These are phyloP conservation scores for Nipponacmea schrenckii DNA, from an alignment of 2,888 invertebrate species.

Conservation along the genomic window DNA sequence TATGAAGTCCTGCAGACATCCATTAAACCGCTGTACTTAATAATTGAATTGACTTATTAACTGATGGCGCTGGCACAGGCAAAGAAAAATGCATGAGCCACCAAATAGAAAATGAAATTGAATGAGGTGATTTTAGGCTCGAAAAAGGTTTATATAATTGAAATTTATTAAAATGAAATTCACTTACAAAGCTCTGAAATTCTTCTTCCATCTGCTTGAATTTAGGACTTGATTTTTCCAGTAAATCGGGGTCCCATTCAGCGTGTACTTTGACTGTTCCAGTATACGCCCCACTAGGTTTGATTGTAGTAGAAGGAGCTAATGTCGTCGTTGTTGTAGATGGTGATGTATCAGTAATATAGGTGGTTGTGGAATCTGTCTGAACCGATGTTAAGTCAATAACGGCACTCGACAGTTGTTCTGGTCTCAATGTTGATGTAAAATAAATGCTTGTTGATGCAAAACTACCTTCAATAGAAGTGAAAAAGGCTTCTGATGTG, in stretches of 20 bases:
- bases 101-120: too few species aligned
- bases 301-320: not conserved
- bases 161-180: too few species aligned
- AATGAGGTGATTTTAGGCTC: too few species aligned
- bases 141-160: too few species aligned
- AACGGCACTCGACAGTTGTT: not conserved
- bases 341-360: constrained; percentile 5
- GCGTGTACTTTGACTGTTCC: constrained; percentile 14
- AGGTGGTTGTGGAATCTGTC: constrained; percentile 4
- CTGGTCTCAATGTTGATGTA: not conserved
- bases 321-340: not conserved
- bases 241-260: constrained; percentile 12
- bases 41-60: too few species aligned
- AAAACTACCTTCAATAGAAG: not conserved
- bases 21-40: too few species aligned
- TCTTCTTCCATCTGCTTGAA: not conserved
- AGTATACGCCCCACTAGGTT: not conserved
- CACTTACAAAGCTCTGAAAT: not conserved
- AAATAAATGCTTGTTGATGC: constrained; percentile 1
- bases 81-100: too few species aligned
- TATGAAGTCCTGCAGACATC: too few species aligned
- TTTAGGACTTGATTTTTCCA: not conserved
- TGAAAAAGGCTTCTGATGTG: too few species aligned
- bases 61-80: too few species aligned
- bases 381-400: not conserved